These are phyloP conservation scores for Indicator maculatus DNA, from an alignment of 2,113 vertebrate genomes.

Conservation along the genomic window DNA sequence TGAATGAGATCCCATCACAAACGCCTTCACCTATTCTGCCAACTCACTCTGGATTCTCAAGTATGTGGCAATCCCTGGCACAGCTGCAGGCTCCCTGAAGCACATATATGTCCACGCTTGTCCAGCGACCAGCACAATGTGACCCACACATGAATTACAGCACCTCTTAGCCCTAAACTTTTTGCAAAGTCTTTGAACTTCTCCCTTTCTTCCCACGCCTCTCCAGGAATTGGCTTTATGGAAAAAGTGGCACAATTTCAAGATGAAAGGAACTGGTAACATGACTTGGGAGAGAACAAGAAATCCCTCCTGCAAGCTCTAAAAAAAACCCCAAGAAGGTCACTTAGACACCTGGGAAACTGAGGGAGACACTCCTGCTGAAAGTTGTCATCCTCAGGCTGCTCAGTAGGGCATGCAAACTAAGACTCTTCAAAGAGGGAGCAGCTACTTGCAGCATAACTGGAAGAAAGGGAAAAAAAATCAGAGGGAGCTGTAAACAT, in stretches of 20 bases:
- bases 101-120: neutral
- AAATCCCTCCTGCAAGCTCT: neutral
- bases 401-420: neutral
- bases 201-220: neutral
- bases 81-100: neutral
- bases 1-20: neutral
- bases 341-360: neutral
- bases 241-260: neutral
- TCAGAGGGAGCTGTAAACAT: neutral
- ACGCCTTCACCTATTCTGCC: neutral
- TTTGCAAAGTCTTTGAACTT: neutral
- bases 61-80: neutral
- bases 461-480: neutral
- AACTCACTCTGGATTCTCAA: neutral
- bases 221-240: neutral
- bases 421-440: neutral
- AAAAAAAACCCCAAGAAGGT: neutral
- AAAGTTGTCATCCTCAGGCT: neutral
- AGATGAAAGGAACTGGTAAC: neutral
- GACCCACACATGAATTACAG: neutral
- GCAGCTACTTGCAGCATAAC: neutral
- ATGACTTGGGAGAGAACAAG: neutral
- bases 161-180: neutral
- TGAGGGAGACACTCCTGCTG: neutral
- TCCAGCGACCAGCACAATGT: neutral